Percentiles rank a stretch among this genome's conserved stretches.
Evolutionary conservation across 2,113 vertebrate species (phyloP).

Genomic region (Coryphaenoides rupestris): DNA sequence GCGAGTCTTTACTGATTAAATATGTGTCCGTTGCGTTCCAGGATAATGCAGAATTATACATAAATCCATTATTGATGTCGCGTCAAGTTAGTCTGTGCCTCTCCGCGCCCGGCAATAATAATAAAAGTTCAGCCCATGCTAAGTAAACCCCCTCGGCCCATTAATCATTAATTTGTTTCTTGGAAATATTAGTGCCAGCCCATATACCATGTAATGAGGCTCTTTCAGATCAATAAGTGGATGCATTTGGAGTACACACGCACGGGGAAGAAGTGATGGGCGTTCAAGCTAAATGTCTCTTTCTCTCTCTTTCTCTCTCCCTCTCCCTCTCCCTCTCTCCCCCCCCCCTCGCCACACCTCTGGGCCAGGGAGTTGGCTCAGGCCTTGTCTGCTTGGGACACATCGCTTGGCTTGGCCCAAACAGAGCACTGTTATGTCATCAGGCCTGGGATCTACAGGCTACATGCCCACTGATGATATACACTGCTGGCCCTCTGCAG

Average conservation of each 20-base stretch:
- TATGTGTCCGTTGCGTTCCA: too few relatives aligned
- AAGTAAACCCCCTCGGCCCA: constrained; percentile 15
- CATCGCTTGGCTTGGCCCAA: constrained; percentile 42
- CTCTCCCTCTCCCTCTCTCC: background rate
- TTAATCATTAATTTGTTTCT: constrained; percentile 32
- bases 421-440: constrained; percentile 43
- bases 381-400: constrained; percentile 9
- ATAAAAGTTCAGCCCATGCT: constrained; percentile 1
- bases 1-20: too few relatives aligned
- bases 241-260: constrained; percentile 14
- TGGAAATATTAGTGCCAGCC: constrained; percentile 30
- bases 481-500: too few relatives aligned
- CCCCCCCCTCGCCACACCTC: background rate
- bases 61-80: constrained; percentile 40
- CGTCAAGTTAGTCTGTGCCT: constrained; percentile 17
- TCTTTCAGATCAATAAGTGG: constrained; percentile 52
- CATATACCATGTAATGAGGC: constrained; percentile 40
- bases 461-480: too few relatives aligned
- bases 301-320: constrained; percentile 9
- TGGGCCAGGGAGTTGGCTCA: constrained; percentile 17
- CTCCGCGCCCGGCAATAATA: background rate
- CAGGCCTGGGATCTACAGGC: constrained; percentile 26
- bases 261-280: too few relatives aligned
- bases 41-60: constrained; percentile 15
- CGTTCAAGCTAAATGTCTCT: constrained; percentile 14